Base-by-base conservation (phyloP, 2,113 vertebrate genomes). In the Mobula hypostoma region DNA sequence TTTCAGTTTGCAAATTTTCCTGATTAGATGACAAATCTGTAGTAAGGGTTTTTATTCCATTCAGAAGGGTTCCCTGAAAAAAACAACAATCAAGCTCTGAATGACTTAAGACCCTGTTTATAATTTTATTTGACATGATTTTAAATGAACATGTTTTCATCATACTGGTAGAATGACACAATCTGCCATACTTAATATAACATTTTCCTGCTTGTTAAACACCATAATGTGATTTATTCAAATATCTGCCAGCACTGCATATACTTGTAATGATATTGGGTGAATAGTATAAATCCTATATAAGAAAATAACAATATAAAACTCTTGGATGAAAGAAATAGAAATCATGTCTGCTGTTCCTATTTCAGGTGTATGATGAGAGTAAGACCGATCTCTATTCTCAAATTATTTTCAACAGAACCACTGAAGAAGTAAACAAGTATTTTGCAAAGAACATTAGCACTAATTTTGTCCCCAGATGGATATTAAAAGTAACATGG, bases 401-500 rank as follows among this genome's bases (percentile, higher is more conserved):
- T 21, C 96, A 97, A 95, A 95, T 96, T 5, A 95, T 97, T 7
- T 97, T 97, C 94, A 97, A 97, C 94, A 97, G 97, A 36, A 97
- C 97, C 1, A 94, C 94, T 66, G 94, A 96, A 1, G 96, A 97
- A 32, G 96, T 97, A 94, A 96, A 96, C 90, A 95, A 94, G 94
- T 97, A 96, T 95, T 96, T 97, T 94, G 29, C 15, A 58, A 24
- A 85, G 88, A 96, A 70, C 40, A 94, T 83, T 2, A 96, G 90
- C 29, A 94, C 95, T 40, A 72, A 95, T 24, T 98, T 97, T 94
- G 96, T 87, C 7, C 97, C 97, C 0, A 82, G 90, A 68, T 98
- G 97, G 97, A 97, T 98, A 95, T 96, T 97, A 61, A 97, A 97
- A 95, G 96, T 98, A 94, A 98, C 97, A 36, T 98, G 97, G 97